Percentiles rank a stretch among this genome's conserved stretches.
phyloP scores from a whole-genome alignment of 2,797 vertebrate species.

The Lemur catta region DNA sequence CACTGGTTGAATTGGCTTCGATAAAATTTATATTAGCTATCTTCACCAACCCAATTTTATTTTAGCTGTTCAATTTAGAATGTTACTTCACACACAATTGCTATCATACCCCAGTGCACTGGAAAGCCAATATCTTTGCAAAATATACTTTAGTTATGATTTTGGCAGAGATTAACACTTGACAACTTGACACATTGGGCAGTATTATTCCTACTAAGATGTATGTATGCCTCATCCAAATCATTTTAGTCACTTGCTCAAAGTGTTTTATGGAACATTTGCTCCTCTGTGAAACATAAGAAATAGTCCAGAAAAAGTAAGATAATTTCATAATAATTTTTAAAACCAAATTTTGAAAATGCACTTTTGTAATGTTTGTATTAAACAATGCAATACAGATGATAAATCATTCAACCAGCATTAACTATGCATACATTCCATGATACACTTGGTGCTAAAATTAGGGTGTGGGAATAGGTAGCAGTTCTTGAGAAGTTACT shows the following conservation, averaged over 20 bases:
- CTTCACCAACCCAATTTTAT: constrained; percentile 10
- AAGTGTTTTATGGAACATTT: neutral
- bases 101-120: neutral
- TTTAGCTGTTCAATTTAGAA: constrained; percentile 41
- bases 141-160: neutral
- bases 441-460: neutral
- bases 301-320: neutral
- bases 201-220: neutral
- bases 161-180: constrained; percentile 33
- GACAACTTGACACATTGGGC: neutral
- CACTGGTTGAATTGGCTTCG: constrained; percentile 3
- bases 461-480: neutral
- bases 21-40: constrained; percentile 6
- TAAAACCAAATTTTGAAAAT: neutral
- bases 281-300: neutral
- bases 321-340: neutral
- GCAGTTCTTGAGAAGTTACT: neutral
- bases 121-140: neutral
- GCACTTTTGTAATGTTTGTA: neutral
- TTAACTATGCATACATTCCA: neutral
- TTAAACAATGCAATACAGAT: neutral
- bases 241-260: neutral
- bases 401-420: neutral
- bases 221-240: neutral
- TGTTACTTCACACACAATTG: constrained; percentile 12